Percentiles rank a stretch among this genome's conserved stretches.
Conservation (phyloP, 2,113 vertebrate species). For the Entosphenus tridentatus region DNA sequence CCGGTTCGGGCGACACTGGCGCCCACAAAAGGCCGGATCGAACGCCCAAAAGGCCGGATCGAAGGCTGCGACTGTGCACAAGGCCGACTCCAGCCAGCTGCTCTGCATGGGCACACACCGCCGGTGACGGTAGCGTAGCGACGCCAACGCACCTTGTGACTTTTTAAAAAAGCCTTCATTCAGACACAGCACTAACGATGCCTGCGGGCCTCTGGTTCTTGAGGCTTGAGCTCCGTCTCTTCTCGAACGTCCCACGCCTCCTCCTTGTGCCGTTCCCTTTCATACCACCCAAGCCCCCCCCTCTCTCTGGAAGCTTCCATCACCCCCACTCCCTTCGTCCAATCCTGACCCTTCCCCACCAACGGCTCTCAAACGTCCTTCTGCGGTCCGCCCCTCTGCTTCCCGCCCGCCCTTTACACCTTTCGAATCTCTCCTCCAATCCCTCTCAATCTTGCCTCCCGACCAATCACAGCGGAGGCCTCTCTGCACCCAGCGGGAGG, state of each 20-base stretch:
- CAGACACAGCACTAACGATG: background rate
- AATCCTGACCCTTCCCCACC: background rate
- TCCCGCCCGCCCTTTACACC: background rate
- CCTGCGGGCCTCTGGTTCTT: slow-evolving; percentile 10
- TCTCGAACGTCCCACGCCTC: background rate
- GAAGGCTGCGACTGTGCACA: slow-evolving; percentile 46
- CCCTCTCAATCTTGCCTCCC: background rate
- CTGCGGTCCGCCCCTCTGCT: background rate
- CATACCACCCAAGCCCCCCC: background rate
- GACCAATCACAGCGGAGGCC: slow-evolving; percentile 15
- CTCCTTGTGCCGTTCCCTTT: background rate
- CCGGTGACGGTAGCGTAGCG: slow-evolving; percentile 31
- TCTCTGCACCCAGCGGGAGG: slow-evolving; percentile 34
- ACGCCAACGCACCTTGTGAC: background rate
- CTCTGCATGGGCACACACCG: slow-evolving; percentile 45
- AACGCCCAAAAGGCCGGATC: slow-evolving; percentile 56
- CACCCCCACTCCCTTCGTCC: no score
- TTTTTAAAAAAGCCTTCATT: background rate
- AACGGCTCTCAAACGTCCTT: no score
- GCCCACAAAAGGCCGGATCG: no score
- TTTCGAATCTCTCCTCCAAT: background rate
- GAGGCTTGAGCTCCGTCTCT: background rate
- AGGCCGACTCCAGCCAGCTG: slow-evolving; percentile 40
- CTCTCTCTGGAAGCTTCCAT: no score
- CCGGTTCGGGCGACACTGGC: no score